phyloP scores from a whole-genome alignment of 2,797 vertebrate species.

The Megaceryle alcyon region DNA sequence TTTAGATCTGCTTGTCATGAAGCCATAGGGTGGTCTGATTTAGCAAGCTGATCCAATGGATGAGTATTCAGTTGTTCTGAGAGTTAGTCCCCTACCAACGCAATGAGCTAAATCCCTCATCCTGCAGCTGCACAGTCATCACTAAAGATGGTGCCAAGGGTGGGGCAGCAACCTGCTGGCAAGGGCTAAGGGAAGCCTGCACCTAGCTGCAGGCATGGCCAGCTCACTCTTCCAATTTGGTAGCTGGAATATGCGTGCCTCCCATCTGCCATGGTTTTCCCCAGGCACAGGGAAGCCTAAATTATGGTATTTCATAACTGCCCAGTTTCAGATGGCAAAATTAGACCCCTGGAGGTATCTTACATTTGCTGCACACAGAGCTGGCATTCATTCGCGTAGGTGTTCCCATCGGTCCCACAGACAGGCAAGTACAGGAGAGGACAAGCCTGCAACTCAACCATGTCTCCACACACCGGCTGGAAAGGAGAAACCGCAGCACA shows the following conservation, averaged over 20 bases:
- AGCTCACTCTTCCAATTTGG: background rate
- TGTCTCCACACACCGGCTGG: conserved; percentile 12
- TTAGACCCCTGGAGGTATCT: background rate
- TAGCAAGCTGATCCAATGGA: background rate
- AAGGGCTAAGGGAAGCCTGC: background rate
- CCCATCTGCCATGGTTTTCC: background rate
- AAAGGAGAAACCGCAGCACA: background rate
- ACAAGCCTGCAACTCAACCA: background rate
- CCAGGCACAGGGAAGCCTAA: background rate
- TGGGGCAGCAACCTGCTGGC: background rate
- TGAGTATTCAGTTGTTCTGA: background rate
- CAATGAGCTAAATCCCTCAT: background rate
- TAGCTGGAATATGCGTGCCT: background rate
- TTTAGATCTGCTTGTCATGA: background rate
- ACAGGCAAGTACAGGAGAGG: conserved; percentile 54
- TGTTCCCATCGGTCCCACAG: conserved; percentile 29
- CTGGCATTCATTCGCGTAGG: conserved; percentile 56
- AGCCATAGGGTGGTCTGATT: background rate
- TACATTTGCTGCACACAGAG: conserved; percentile 58
- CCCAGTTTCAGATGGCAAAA: background rate
- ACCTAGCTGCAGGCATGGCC: background rate
- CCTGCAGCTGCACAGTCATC: background rate
- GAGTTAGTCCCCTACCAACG: background rate
- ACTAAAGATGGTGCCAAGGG: background rate
- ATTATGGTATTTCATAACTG: background rate